A percentile compares a stretch with the other conserved stretches of the same genome.
Evolutionary conservation across 2,797 vertebrate genomes (phyloP).

Genomic region (Takifugu rubripes): DNA sequence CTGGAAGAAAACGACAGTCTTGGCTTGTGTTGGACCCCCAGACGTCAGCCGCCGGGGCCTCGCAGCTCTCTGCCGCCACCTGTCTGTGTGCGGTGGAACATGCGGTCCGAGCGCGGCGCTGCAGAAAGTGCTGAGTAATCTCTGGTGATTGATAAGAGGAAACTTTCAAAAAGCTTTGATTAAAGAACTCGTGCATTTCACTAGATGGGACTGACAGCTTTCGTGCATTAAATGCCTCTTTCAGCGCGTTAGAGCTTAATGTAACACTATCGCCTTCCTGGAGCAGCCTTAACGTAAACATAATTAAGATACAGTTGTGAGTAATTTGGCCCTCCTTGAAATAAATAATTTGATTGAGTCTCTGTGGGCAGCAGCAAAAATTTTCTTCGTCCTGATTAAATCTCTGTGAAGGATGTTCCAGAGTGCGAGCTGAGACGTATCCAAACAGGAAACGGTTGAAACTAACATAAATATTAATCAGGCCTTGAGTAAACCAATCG

Average conservation of each 20-base stretch:
- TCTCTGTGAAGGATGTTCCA: constrained; percentile 32
- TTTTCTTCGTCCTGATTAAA: constrained; percentile 33
- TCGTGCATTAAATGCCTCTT: constrained; percentile 12
- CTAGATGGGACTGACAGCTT: neutral
- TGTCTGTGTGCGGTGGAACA: constrained; percentile 77
- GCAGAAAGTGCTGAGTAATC: constrained; percentile 62
- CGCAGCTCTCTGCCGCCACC: constrained; percentile 94
- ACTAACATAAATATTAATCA: constrained; percentile 79
- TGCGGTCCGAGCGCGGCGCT: neutral
- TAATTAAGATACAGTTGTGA: constrained; percentile 6
- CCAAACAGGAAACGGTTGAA: constrained; percentile 66
- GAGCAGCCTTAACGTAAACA: constrained; percentile 1
- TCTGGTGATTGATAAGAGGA: neutral
- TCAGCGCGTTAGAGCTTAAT: constrained; percentile 2
- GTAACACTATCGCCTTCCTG: constrained; percentile 6
- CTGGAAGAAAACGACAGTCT: constrained; percentile 60
- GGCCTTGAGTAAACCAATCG: constrained; percentile 73
- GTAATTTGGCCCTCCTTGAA: constrained; percentile 7
- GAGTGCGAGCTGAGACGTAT: constrained; percentile 45
- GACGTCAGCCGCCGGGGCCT: constrained; percentile 30
- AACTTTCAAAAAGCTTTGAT: neutral
- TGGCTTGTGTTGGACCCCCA: constrained; percentile 55
- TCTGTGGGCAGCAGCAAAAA: constrained; percentile 21
- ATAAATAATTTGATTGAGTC: constrained; percentile 29
- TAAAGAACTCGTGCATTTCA: neutral